Evolutionary conservation across 2,888 invertebrate species (phyloP).

Genomic region (Perizoma affinitatum): DNA sequence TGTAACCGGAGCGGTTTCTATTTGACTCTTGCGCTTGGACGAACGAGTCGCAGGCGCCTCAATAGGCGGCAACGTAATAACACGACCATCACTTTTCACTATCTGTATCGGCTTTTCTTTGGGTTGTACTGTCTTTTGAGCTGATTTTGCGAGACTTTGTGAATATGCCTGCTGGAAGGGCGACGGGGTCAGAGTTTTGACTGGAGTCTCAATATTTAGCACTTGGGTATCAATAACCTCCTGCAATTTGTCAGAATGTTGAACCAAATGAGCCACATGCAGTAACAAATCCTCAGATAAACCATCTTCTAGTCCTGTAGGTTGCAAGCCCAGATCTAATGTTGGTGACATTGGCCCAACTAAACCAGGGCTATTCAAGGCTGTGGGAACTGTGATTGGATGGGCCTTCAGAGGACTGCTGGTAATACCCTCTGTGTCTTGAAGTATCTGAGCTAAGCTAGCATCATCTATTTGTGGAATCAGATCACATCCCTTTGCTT

Average conservation of each 20-base stretch:
- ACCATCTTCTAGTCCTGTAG: slow-evolving; percentile 82
- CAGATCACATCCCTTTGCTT: slow-evolving; percentile 63
- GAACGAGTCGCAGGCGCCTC: slow-evolving; percentile 92
- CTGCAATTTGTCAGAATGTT: slow-evolving; percentile 87
- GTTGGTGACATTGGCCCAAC: slow-evolving; percentile 84
- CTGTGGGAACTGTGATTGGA: slow-evolving; percentile 57
- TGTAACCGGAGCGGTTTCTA: slow-evolving; percentile 48
- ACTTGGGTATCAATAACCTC: slow-evolving; percentile 89
- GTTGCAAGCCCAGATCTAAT: slow-evolving; percentile 64
- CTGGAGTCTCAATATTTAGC: slow-evolving; percentile 69
- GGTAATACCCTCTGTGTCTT: slow-evolving; percentile 65
- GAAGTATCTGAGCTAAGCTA: slow-evolving; percentile 77
- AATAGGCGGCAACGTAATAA: slow-evolving; percentile 91
- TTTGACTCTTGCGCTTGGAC: slow-evolving; percentile 86
- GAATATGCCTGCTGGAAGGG: slow-evolving; percentile 55
- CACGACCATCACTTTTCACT: slow-evolving; percentile 88
- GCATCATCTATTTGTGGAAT: slow-evolving; percentile 79
- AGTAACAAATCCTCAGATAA: slow-evolving; percentile 88
- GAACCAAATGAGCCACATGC: slow-evolving; percentile 89
- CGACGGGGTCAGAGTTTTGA: slow-evolving; percentile 48
- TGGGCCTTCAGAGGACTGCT: slow-evolving; percentile 60
- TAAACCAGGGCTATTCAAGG: slow-evolving; percentile 77
- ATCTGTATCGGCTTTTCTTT: slow-evolving; percentile 88
- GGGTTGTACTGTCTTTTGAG: slow-evolving; percentile 52
- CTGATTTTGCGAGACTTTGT: slow-evolving; percentile 59